Evolutionary conservation across 2,888 invertebrate species (phyloP).

Genomic region (Brachypterus glaber): DNA sequence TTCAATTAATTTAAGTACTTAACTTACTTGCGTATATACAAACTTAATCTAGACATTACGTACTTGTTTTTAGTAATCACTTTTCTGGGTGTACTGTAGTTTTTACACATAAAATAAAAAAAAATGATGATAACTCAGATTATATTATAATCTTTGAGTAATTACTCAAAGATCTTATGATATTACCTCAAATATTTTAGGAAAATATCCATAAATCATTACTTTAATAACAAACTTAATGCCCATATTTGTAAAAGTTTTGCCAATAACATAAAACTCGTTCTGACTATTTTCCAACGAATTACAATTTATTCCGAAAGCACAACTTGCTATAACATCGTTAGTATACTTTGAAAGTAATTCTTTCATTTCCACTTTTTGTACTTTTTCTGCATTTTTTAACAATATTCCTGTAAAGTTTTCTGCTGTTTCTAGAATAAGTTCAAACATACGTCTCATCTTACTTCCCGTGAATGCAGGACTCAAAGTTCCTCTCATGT

Average conservation of each 20-base stretch:
- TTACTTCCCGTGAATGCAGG: conserved; percentile 42
- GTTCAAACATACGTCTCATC: conserved; percentile 38
- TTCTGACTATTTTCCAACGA: conserved; percentile 46
- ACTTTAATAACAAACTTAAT: conserved; percentile 29
- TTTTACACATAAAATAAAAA: no score
- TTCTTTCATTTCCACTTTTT: conserved; percentile 29
- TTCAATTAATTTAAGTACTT: no score
- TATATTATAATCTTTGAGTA: no score
- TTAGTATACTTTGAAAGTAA: conserved; percentile 46
- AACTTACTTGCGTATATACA: no score
- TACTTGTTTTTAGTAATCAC: no score
- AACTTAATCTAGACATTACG: no score
- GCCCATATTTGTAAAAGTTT: conserved; percentile 14
- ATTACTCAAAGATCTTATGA: no score
- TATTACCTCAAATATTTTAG: background rate
- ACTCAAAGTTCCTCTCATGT: conserved; percentile 41
- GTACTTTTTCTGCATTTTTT: conserved; percentile 12
- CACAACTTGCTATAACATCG: conserved; percentile 51
- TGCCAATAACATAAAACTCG: conserved; percentile 43
- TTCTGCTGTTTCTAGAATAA: conserved; percentile 8
- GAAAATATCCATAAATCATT: background rate
- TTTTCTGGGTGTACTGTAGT: no score
- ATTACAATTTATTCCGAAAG: conserved; percentile 48
- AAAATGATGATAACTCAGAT: no score
- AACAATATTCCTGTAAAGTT: conserved; percentile 16